Conservation (phyloP, 2,888 invertebrate species). For the Pammene aurita region DNA sequence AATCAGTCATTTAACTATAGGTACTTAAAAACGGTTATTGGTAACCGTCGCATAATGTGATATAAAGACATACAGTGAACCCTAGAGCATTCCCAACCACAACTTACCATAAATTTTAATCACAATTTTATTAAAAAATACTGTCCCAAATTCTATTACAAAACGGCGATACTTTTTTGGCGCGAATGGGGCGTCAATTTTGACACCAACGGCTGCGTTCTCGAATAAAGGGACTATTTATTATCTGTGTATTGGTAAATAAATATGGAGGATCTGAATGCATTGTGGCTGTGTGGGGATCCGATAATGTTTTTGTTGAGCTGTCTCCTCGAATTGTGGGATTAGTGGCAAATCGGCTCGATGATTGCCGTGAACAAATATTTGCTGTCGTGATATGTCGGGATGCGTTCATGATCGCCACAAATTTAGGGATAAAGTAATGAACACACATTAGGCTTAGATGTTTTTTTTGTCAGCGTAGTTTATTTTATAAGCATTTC, state of each 20-base stretch:
- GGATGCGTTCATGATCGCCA: conserved; percentile 57
- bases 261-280: conserved; percentile 70
- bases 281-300: conserved; percentile 58
- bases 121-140: conserved; percentile 12
- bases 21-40: too few relatives aligned
- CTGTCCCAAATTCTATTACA: conserved; percentile 38
- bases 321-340: conserved; percentile 61
- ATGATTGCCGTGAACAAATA: conserved; percentile 73
- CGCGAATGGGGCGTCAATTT: conserved; percentile 69
- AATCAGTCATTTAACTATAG: too few relatives aligned
- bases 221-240: conserved; percentile 68
- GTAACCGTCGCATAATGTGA: too few relatives aligned
- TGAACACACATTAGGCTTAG: conserved; percentile 6
- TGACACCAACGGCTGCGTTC: conserved; percentile 73
- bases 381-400: conserved; percentile 64
- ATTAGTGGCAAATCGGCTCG: conserved; percentile 67
- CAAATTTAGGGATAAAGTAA: conserved; percentile 54
- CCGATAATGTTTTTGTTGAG: conserved; percentile 65
- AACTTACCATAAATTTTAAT: conserved; percentile 8
- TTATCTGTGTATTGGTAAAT: conserved; percentile 80
- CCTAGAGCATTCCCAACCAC: too few relatives aligned
- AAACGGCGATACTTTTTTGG: conserved; percentile 32
- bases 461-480: neutral
- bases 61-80: too few relatives aligned
- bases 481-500: neutral